Base-by-base conservation (phyloP, 2,888 invertebrate species). In the Pterostichus madidus region DNA sequence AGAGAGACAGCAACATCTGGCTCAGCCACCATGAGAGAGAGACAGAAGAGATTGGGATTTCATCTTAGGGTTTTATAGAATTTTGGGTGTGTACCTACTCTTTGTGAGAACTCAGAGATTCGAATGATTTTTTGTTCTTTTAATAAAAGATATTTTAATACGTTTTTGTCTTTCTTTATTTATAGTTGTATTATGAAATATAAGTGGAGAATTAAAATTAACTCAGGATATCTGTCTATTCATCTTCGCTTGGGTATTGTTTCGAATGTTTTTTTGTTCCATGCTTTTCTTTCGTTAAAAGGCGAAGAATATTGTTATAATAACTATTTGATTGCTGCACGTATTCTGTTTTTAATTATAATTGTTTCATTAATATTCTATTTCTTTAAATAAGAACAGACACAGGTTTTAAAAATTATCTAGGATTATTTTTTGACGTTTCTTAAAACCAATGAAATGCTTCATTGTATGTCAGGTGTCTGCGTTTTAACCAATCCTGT, bases 1-100 rank as follows among this genome's bases (percentile, higher is more conserved):
- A 81, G 24, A 49, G 46, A 81, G 49, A 75, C 2, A 24, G 15
- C 11, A 8, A 10, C 15, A 81, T 61, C 15, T 31, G 4, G n/a
- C 10, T 6, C 3, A 6, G 1, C 13, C 3, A 31, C 6, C 17
- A 11, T 1, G 10, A 59, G 59, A 73, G 11, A 75, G 75, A 75
- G 80, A 80, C 24, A 39, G 71, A 46, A 13, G 35, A 52, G 7
- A 8, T 8, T 39, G 11, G 49, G 49, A 49, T 56, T 10, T 56
- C 8, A 17, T 8, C 13, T 56, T 56, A 32, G 80, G 64, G 64
- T 39, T 39, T 80, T 61, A 80, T 61, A 80, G 32, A 64, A 80
- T 80, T 78, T 80, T 80, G 80, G 80, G 80, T 80, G 80, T 80
- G 80, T 80, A 24, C 24, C 24, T 24, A 2, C 24, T 32, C 49